Evolutionary conservation across 2,888 invertebrate species (phyloP), one percentile per base, ranked within the genome.

Genomic region (Sphecodes monilicornis): DNA sequence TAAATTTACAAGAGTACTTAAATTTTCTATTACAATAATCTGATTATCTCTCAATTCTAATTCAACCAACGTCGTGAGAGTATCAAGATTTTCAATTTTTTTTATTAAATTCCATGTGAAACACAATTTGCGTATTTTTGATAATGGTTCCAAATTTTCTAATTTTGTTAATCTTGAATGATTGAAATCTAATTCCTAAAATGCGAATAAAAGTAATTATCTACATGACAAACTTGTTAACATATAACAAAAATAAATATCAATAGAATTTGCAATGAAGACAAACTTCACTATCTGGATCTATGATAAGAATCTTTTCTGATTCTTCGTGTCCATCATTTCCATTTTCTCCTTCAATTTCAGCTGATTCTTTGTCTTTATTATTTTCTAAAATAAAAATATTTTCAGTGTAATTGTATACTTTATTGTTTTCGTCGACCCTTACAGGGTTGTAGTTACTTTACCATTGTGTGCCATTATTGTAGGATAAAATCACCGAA

Each of bases 31-130:
- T 89, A 97, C 96, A 0, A 97, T 97, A 75, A 99, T 97, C 95
- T 99, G 99, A 95, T 99, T 99, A 95, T 99, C 99, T 95, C 99
- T 99, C 6, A 99, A 95, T 93, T 99, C 99, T 71, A 99, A 95
- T 93, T 99, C 99, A 29, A 96, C 96, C 18, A 99, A 95, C 0
- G 97, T 97, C 3, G 96, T 96, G 32, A 99, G 95, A 0, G 96
- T 97, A 73, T 96, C 95, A 43, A 99, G 94, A 92, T 99, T 98
- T 94, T 99, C 99, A 90, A 99, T 99, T 94, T 97, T 97, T 93
- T 98, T 99, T 26, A 99, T 98, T 16, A 99, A 95, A 95, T 99
- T 99, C 98, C 99, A 99, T 66, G 99, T 96, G 78, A 99, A 95
- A 92, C 97, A 98, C 46, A 99, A 95, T 84, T 97, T 96, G 95